Evolutionary conservation across 2,113 vertebrate genomes (phyloP).

Genomic region (Ascaphus truei): DNA sequence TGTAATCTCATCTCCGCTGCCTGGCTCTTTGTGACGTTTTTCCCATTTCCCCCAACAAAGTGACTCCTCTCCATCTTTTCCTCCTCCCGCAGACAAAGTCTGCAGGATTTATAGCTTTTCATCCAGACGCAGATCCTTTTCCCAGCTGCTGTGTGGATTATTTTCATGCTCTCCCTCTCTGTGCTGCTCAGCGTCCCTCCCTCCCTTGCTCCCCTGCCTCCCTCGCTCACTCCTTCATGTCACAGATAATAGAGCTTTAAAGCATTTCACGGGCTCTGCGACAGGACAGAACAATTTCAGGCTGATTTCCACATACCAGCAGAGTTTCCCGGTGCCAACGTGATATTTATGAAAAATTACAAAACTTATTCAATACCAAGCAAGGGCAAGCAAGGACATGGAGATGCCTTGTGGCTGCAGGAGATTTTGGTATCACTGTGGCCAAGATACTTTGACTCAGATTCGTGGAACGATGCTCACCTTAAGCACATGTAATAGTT

Average conservation of each 20-base stretch:
- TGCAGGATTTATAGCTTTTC: conserved; percentile 28
- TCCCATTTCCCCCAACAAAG: conserved; percentile 1
- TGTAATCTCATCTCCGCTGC: neutral
- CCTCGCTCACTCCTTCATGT: conserved; percentile 23
- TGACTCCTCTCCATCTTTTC: conserved; percentile 15
- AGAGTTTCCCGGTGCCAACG: conserved; percentile 21
- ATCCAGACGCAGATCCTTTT: conserved; percentile 29
- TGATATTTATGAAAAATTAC: conserved; percentile 37
- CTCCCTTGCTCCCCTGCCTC: conserved; percentile 16
- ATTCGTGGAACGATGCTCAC: neutral
- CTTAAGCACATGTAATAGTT: too few relatives aligned
- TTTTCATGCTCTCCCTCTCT: conserved; percentile 25
- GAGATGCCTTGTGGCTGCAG: conserved; percentile 15
- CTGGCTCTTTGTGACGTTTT: neutral
- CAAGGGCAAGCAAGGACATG: conserved; percentile 35
- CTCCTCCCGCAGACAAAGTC: conserved; percentile 18
- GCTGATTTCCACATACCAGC: conserved; percentile 30
- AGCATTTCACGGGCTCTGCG: conserved; percentile 31
- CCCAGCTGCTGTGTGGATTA: conserved; percentile 25
- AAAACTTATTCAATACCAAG: conserved; percentile 26
- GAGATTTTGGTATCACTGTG: neutral
- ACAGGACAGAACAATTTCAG: conserved; percentile 37
- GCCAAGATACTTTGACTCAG: neutral
- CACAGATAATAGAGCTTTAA: conserved; percentile 38
- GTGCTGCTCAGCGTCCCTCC: neutral